A percentile compares a stretch with the other conserved stretches of the same genome.
Conservation (phyloP, 1,140 invertebrate genomes). For the Drosophila suzukii region DNA sequence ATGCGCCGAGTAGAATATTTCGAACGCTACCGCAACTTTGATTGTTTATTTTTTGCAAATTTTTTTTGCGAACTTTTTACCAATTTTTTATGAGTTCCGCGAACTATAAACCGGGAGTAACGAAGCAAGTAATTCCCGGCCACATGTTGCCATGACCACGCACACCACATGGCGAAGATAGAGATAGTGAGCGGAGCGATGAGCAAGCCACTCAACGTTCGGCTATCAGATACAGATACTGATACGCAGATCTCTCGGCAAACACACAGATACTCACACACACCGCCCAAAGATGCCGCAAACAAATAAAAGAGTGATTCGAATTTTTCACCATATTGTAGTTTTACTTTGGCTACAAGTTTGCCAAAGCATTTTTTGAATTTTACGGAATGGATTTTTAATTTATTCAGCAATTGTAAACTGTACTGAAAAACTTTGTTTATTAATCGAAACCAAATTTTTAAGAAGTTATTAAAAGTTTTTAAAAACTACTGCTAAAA, state of each 20-base stretch:
- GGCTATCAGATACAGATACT: conserved; percentile 35
- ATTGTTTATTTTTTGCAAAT: not conserved
- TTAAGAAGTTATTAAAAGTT: no score
- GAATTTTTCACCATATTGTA: no score
- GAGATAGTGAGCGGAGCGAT: conserved; percentile 10
- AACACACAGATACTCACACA: not conserved
- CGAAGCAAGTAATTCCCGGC: conserved; percentile 19
- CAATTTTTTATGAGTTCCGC: conserved; percentile 12
- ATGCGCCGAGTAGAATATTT: not conserved
- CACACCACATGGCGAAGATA: conserved; percentile 19
- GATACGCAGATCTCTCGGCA: conserved; percentile 18
- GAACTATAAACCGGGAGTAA: conserved; percentile 28
- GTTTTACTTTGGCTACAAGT: not conserved
- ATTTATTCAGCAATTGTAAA: no score
- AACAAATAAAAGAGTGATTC: conserved; percentile 17
- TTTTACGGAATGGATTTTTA: no score
- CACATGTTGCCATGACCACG: conserved; percentile 38
- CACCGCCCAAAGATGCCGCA: conserved; percentile 1
- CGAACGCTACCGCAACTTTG: not conserved
- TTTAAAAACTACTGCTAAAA: no score
- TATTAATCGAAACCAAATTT: no score
- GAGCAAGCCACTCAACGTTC: conserved; percentile 18
- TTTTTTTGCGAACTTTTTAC: not conserved
- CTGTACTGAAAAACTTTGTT: no score
- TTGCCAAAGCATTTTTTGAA: no score